Conservation (phyloP, 1,140 invertebrate genomes). For the Bombyx mori region DNA sequence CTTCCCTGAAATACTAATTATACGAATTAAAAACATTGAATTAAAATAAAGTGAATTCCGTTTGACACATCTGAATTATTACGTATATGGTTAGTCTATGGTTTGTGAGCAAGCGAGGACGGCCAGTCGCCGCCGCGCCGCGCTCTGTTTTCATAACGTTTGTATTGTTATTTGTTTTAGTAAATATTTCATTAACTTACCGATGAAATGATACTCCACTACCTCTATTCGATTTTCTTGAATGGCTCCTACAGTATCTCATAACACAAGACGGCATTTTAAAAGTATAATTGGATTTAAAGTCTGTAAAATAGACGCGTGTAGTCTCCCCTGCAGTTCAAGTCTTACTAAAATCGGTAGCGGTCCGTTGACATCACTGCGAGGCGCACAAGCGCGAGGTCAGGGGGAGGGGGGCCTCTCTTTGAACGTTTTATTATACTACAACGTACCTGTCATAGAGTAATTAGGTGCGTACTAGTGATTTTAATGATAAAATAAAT, state of each 20-base stretch:
- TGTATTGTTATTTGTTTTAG: not conserved
- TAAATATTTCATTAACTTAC: not conserved
- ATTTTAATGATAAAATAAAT: too few species aligned
- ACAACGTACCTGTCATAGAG: too few species aligned
- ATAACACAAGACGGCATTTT: conserved; percentile 6
- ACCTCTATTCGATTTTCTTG: conserved; percentile 3
- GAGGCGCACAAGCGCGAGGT: too few species aligned
- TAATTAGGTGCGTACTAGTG: too few species aligned
- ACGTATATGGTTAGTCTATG: not conserved
- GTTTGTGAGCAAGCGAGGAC: not conserved
- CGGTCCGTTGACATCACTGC: too few species aligned
- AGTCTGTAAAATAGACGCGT: too few species aligned
- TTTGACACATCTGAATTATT: not conserved
- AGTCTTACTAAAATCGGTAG: too few species aligned
- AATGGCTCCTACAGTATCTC: conserved; percentile 3
- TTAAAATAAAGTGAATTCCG: not conserved
- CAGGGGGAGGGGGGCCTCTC: too few species aligned
- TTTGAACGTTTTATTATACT: too few species aligned
- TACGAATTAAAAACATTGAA: not conserved
- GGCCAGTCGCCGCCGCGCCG: not conserved
- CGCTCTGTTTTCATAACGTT: not conserved
- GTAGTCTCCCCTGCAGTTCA: too few species aligned
- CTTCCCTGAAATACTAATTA: not conserved
- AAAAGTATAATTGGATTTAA: too few species aligned
- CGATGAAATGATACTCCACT: conserved; percentile 3